Conservation (phyloP, 2,888 invertebrate genomes). For the Drosophila kanekoi region DNA sequence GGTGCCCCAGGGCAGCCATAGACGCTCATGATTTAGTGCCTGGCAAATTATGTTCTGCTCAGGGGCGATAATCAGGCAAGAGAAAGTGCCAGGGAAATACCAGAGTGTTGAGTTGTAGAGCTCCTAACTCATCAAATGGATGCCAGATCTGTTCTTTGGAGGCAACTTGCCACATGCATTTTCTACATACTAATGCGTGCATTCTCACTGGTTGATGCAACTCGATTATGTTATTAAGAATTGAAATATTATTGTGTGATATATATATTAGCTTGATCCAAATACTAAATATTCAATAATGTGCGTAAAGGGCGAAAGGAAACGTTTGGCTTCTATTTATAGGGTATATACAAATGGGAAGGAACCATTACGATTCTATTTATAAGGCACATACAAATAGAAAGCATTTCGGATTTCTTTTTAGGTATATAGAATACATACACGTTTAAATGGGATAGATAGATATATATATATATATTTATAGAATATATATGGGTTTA, state of each 20-base stretch:
- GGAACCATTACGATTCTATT: too few species aligned
- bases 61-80: slow-evolving; percentile 19
- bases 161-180: background rate
- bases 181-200: background rate
- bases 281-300: too few species aligned
- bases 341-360: too few species aligned
- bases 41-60: slow-evolving; percentile 35
- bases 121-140: slow-evolving; percentile 1
- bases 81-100: slow-evolving; percentile 21
- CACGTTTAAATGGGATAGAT: background rate
- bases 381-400: background rate
- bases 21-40: slow-evolving; percentile 46
- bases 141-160: background rate
- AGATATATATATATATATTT: background rate
- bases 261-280: too few species aligned
- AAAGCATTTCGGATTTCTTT: background rate
- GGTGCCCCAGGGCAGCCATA: slow-evolving; percentile 18
- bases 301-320: too few species aligned
- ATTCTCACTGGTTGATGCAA: background rate
- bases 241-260: background rate
- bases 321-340: too few species aligned
- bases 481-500: background rate
- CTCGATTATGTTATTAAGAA: background rate
- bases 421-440: background rate
- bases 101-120: background rate